Percentiles rank a stretch among this genome's conserved stretches.
Conservation (phyloP, 1,140 invertebrate genomes). For the Mesaphorura yosii region DNA sequence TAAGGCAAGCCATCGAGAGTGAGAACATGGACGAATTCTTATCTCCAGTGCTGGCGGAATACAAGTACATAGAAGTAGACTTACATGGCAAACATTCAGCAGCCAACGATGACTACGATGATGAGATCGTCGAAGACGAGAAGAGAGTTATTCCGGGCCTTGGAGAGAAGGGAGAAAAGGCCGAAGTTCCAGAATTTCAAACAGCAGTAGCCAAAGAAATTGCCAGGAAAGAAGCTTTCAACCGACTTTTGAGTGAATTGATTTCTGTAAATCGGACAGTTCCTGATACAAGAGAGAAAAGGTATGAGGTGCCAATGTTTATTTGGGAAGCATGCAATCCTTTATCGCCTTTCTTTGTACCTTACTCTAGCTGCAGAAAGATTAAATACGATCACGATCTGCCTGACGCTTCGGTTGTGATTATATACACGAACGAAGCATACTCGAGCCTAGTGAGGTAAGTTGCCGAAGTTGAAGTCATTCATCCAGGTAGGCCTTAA, state of each 20-base stretch:
- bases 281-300: constrained; percentile 63
- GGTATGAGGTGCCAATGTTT: no score
- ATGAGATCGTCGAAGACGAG: constrained; percentile 38
- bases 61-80: constrained; percentile 25
- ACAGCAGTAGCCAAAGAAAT: constrained; percentile 53
- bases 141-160: constrained; percentile 44
- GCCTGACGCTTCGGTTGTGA: constrained; percentile 54
- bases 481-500: background rate
- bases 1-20: no score
- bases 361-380: constrained; percentile 40
- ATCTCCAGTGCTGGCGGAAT: constrained; percentile 19
- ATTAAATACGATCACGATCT: constrained; percentile 44
- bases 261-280: constrained; percentile 72
- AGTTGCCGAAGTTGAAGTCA: no score
- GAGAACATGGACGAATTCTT: constrained; percentile 30
- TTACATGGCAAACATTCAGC: background rate
- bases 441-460: constrained; percentile 63
- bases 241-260: constrained; percentile 75
- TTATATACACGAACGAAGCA: constrained; percentile 84
- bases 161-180: constrained; percentile 55
- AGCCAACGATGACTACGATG: constrained; percentile 24
- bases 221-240: constrained; percentile 75
- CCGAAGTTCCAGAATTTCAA: constrained; percentile 24
- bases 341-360: no score
- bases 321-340: no score